Percentiles rank a stretch among this genome's conserved stretches.
These are phyloP conservation scores for Neosilurus hyrtlii DNA, from an alignment of 2,797 vertebrate species.

Conservation along the genomic window DNA sequence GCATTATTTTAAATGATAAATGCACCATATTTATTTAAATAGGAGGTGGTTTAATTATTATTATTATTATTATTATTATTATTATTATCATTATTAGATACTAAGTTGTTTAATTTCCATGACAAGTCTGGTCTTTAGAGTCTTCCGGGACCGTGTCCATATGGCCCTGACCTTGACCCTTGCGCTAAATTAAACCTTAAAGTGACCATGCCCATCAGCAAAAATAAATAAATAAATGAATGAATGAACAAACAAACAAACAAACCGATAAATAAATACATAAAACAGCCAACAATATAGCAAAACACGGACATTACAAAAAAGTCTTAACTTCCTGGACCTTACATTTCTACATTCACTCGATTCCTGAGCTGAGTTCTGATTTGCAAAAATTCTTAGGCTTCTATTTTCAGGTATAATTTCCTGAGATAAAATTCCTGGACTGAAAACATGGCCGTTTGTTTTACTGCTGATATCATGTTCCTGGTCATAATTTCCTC, in stretches of 20 bases:
- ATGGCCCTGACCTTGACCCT: background rate
- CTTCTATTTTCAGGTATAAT: no score
- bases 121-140: background rate
- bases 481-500: background rate
- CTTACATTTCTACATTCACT: background rate
- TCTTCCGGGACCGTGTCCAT: background rate
- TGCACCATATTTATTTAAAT: no score
- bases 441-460: background rate
- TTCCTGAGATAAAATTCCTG: no score
- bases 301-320: background rate
- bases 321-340: background rate
- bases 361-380: background rate
- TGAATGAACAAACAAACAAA: no score
- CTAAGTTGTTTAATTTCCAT: background rate
- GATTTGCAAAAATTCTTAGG: background rate
- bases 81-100: no score
- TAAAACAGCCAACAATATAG: background rate
- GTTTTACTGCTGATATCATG: no score
- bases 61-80: no score
- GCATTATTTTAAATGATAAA: background rate
- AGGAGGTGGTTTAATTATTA: no score
- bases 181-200: background rate
- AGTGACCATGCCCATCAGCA: background rate
- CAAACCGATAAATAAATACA: no score
- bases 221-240: no score